phyloP scores from a whole-genome alignment of 2,113 vertebrate species.

The Chloebia gouldiae region DNA sequence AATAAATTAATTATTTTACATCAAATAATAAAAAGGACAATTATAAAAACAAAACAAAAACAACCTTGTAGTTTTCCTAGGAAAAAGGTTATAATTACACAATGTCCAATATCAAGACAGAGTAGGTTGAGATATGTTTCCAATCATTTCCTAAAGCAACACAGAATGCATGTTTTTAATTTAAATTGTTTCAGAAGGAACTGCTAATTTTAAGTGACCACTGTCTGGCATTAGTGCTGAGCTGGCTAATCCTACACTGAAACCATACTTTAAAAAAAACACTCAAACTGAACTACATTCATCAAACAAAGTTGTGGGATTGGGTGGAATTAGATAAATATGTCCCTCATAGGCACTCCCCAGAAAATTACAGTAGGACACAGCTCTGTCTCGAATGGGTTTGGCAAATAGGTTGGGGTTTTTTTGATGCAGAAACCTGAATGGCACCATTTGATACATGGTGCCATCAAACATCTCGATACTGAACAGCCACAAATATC shows the following conservation, averaged over 20 bases:
- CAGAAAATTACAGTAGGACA: constrained; percentile 70
- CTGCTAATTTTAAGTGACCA: constrained; percentile 72
- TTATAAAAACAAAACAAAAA: constrained; percentile 62
- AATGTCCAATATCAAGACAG: background rate
- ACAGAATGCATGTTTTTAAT: constrained; percentile 39
- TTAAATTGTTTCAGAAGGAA: constrained; percentile 57
- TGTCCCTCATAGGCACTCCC: constrained; percentile 52
- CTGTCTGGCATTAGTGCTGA: constrained; percentile 72
- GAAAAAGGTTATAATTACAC: constrained; percentile 28
- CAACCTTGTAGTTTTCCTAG: constrained; percentile 39
- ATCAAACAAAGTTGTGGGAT: constrained; percentile 63
- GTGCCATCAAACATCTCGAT: background rate
- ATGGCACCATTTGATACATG: background rate
- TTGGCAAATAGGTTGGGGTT: constrained; percentile 52
- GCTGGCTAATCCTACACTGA: constrained; percentile 63
- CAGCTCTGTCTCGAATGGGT: constrained; percentile 52
- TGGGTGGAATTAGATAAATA: constrained; percentile 68
- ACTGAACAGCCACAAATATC: background rate
- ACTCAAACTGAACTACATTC: constrained; percentile 69
- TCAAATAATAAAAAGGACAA: constrained; percentile 75
- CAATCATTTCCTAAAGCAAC: constrained; percentile 46
- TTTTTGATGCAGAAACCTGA: constrained; percentile 37
- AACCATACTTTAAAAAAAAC: constrained; percentile 54
- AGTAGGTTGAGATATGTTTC: constrained; percentile 20
- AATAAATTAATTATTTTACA: constrained; percentile 86